Evolutionary conservation across 1,140 invertebrate species (phyloP).

Genomic region (Neodiprion virginianus): DNA sequence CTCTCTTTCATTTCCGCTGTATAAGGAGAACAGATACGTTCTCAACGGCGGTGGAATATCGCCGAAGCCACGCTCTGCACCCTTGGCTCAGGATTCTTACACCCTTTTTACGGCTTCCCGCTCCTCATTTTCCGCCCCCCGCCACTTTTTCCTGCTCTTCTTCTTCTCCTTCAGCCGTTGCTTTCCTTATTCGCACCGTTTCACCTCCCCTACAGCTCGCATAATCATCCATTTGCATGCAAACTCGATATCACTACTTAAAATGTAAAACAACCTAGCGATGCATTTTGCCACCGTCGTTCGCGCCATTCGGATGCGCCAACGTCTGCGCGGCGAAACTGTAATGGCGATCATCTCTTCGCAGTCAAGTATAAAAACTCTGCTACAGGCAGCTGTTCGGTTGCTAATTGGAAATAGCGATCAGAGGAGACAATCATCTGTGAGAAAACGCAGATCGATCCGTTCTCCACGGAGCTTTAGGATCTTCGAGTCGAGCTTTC

Average conservation of each 20-base stretch:
- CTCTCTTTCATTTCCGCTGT: too few species aligned
- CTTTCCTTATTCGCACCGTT: not conserved
- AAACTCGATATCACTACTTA: slow-evolving; percentile 61
- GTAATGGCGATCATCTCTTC: too few species aligned
- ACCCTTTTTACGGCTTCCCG: not conserved
- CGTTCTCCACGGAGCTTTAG: not conserved
- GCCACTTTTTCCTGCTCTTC: slow-evolving; percentile 23
- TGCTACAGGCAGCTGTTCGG: too few species aligned
- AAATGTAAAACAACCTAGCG: slow-evolving; percentile 57
- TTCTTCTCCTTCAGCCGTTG: slow-evolving; percentile 11
- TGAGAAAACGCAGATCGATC: not conserved
- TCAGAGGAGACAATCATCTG: not conserved
- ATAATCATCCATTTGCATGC: slow-evolving; percentile 60
- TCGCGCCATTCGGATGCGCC: not conserved
- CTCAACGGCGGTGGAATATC: too few species aligned
- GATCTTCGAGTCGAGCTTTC: not conserved
- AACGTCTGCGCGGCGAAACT: too few species aligned
- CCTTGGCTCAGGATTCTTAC: too few species aligned
- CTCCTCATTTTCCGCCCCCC: not conserved
- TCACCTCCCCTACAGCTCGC: slow-evolving; percentile 27
- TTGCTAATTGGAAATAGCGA: too few species aligned
- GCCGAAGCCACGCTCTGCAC: too few species aligned
- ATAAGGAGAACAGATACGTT: too few species aligned
- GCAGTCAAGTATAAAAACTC: too few species aligned
- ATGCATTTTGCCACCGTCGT: not conserved